Base-by-base conservation (phyloP, 2,888 invertebrate genomes). In the Eupithecia abbreviata region DNA sequence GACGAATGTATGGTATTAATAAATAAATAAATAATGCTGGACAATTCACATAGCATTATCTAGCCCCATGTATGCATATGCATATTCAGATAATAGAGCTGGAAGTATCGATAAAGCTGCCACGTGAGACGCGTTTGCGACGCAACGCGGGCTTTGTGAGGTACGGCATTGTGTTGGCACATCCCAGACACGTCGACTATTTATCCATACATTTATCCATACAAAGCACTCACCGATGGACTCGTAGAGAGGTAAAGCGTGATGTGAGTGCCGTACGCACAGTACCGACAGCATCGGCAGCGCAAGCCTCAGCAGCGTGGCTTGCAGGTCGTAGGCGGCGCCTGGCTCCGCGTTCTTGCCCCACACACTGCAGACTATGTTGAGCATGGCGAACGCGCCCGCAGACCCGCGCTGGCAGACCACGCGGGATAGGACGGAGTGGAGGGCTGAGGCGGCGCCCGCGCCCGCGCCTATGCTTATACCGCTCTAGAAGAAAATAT, bases 181-280 rank as follows among this genome's bases (percentile, higher is more conserved):
- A 30, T 30, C 30, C 30, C 30, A 30, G 30, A 30, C 30, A 30
- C 30, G n/a, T 30, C 30, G 30, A 30, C 30, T 30, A 30, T 30
- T 30, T 30, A 30, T 30, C 30, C 30, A 30, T 30, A 30, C 30
- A 30, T 30, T 30, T 30, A 30, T 30, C 30, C 30, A 30, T 30
- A 30, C 30, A 30, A 30, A 30, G 30, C 30, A 86, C 90, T 82
- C 4, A 94, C 94, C 93, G 79, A 94, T 91, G 30, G 92, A 98
- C 96, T 73, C 97, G 96, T 96, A 97, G 96, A 85, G 98, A 90
- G 78, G 97, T 97, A 79, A 97, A 96, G 83, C 90, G 77, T 87
- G 85, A 15, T 85, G 96, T 96, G 85, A 96, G 94, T 81, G 97
- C 90, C 41, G 96, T 95, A 73, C 96, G 96, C 80, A 96, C 95